Conservation (phyloP, 2,888 invertebrate genomes). For the Poecilus cupreus region DNA sequence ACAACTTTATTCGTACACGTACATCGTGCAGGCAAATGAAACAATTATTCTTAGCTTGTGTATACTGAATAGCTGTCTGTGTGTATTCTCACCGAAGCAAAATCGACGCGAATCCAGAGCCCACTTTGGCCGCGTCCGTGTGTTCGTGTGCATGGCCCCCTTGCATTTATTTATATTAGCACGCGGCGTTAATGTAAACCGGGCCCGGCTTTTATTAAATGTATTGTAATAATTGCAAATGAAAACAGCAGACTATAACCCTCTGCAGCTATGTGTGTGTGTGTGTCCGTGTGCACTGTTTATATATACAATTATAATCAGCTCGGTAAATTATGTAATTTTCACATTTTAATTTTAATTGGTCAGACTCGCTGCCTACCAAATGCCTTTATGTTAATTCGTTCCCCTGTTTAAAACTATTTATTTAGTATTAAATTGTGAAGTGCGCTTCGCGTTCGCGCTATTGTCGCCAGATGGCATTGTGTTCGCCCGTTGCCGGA, state of each 20-base stretch:
- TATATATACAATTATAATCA: constrained; percentile 59
- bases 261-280: neutral
- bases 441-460: constrained; percentile 62
- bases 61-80: too few species aligned
- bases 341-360: constrained; percentile 59
- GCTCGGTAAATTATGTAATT: constrained; percentile 57
- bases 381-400: constrained; percentile 66
- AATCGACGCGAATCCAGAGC: neutral
- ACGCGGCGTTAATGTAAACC: constrained; percentile 27
- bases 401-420: constrained; percentile 64
- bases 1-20: too few species aligned
- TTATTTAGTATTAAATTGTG: constrained; percentile 67
- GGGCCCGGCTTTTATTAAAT: constrained; percentile 53
- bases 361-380: constrained; percentile 46
- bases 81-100: neutral
- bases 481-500: constrained; percentile 15
- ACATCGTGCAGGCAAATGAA: too few species aligned
- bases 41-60: too few species aligned
- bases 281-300: constrained; percentile 31
- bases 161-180: constrained; percentile 54
- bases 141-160: neutral
- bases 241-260: constrained; percentile 39
- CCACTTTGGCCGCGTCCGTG: neutral
- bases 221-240: constrained; percentile 59
- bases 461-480: constrained; percentile 53